Conservation (phyloP, 2,797 vertebrate genomes). For the Paguma larvata region DNA sequence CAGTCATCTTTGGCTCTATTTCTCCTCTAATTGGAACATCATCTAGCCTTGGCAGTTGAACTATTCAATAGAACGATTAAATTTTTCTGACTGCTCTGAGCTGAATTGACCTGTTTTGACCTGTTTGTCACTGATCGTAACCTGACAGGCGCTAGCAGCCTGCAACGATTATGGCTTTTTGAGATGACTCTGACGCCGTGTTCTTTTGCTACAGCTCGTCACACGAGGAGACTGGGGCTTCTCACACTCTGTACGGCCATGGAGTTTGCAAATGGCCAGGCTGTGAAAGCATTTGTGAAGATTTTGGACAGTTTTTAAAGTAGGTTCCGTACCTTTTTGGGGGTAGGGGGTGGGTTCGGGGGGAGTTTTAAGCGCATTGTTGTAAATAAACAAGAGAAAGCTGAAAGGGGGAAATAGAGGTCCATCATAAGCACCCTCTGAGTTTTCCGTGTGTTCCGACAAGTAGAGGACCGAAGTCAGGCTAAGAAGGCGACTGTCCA, state of each 20-base stretch:
- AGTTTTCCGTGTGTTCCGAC: slow-evolving; percentile 71
- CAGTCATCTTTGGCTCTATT: slow-evolving; percentile 90
- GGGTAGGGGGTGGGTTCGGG: not conserved
- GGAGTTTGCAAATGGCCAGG: slow-evolving; percentile 99
- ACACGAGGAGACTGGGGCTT: slow-evolving; percentile 97
- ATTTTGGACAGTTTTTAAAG: slow-evolving; percentile 99
- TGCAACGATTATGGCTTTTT: slow-evolving; percentile 89
- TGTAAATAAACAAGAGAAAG: slow-evolving; percentile 56
- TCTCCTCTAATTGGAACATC: slow-evolving; percentile 92
- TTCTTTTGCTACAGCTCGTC: slow-evolving; percentile 94
- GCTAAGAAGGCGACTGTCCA: slow-evolving; percentile 64
- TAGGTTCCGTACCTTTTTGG: slow-evolving; percentile 89
- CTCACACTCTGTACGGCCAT: slow-evolving; percentile 98
- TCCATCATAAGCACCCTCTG: slow-evolving; percentile 35
- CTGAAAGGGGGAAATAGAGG: slow-evolving; percentile 62
- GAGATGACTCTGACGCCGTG: slow-evolving; percentile 89
- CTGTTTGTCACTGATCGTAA: slow-evolving; percentile 92
- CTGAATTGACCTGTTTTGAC: slow-evolving; percentile 92
- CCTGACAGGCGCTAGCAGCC: slow-evolving; percentile 91
- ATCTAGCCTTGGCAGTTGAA: slow-evolving; percentile 91
- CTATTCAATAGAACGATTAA: slow-evolving; percentile 91
- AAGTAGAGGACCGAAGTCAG: slow-evolving; percentile 76
- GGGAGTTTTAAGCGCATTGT: not conserved
- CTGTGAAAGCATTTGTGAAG: slow-evolving; percentile 99
- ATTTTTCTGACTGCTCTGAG: slow-evolving; percentile 92